phyloP scores from a whole-genome alignment of 2,888 invertebrate species.

The Drosophila gaucha region DNA sequence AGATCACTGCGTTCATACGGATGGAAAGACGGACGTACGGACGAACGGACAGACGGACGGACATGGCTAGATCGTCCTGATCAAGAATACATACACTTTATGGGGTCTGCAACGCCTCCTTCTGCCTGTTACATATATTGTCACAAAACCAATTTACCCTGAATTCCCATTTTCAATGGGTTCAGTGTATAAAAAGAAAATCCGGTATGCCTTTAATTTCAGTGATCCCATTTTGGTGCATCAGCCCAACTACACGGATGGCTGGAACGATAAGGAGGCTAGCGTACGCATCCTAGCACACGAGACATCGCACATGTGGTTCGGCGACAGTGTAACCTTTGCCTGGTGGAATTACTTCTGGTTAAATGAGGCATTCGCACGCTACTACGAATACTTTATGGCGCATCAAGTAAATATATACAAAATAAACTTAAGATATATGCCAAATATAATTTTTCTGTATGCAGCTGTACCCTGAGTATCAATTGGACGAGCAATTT shows the following conservation, averaged over 20 bases:
- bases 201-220: too few species aligned
- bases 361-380: constrained; percentile 88
- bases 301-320: constrained; percentile 88
- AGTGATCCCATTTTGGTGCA: constrained; percentile 71
- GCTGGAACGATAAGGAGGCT: constrained; percentile 73
- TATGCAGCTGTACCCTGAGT: constrained; percentile 87
- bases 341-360: constrained; percentile 87
- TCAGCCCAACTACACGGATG: constrained; percentile 74
- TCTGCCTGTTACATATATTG: too few species aligned
- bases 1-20: too few species aligned
- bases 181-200: too few species aligned
- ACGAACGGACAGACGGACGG: too few species aligned
- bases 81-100: too few species aligned
- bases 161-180: too few species aligned
- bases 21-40: too few species aligned
- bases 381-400: constrained; percentile 89
- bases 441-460: constrained; percentile 79
- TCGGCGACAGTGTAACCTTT: constrained; percentile 87
- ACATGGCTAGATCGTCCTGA: too few species aligned
- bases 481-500: constrained; percentile 89
- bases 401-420: constrained; percentile 79
- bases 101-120: too few species aligned
- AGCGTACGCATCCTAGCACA: constrained; percentile 86
- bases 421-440: not conserved
- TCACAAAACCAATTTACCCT: too few species aligned